These are phyloP conservation scores for Tuta absoluta DNA, from an alignment of 2,888 invertebrate species.

Conservation along the genomic window DNA sequence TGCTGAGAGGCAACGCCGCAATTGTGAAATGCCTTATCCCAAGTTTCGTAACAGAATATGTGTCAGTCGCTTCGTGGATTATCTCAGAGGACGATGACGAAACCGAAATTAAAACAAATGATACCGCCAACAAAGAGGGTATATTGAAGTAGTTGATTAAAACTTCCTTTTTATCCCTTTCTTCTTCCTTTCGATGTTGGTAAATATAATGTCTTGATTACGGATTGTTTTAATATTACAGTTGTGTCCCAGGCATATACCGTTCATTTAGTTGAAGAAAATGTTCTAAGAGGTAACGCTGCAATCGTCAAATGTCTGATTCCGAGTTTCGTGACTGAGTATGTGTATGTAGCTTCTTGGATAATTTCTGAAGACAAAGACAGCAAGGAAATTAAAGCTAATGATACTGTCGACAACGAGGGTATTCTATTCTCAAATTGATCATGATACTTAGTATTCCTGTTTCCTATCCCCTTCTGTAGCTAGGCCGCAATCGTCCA, in stretches of 20 bases:
- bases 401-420: conserved; percentile 54
- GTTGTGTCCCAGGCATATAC: conserved; percentile 86
- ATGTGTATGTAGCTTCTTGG: conserved; percentile 90
- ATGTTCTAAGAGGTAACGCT: conserved; percentile 90
- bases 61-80: conserved; percentile 89
- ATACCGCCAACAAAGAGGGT: conserved; percentile 60
- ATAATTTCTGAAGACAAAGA: conserved; percentile 83
- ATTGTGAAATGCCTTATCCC: conserved; percentile 91
- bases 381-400: conserved; percentile 62
- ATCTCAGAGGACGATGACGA: conserved; percentile 82
- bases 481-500: no score
- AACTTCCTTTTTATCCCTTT: conserved; percentile 28
- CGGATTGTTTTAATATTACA: conserved; percentile 39
- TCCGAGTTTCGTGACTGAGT: conserved; percentile 93
- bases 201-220: background rate
- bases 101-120: conserved; percentile 61
- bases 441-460: conserved; percentile 2
- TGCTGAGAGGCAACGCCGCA: conserved; percentile 90
- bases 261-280: conserved; percentile 91
- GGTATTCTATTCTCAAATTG: conserved; percentile 49
- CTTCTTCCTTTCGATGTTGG: background rate
- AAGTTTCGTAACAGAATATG: conserved; percentile 92
- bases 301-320: conserved; percentile 91
- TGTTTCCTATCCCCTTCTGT: background rate
- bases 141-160: conserved; percentile 33